Base-by-base conservation (phyloP, 2,888 invertebrate species). In the Kryphioiulus occultus region DNA sequence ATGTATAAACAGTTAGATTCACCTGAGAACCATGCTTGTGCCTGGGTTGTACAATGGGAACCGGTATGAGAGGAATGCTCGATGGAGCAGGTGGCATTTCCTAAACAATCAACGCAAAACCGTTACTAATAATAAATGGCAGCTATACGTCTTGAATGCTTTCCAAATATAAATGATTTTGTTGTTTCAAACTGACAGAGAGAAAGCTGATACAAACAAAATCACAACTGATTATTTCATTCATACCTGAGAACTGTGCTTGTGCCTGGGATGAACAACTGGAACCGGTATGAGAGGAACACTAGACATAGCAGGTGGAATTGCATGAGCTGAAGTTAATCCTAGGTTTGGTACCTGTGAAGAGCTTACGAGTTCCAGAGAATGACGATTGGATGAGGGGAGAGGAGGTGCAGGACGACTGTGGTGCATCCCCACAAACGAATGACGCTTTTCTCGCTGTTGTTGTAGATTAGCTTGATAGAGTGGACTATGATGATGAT, bases 391-490 rank as follows among this genome's bases (percentile, higher is more conserved):
- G 1, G 88, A 85, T 42, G 90, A 90, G 88, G 92, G 92, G 30
- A 92, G 92, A 86, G 93, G 68, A 32, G 89, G 88, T 42, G 89
- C 35, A 15, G 85, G 86, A 59, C 85, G 85, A 22, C 32, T 39
- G 68, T 86, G 88, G 7, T 88, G 35, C 12, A 85, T 30, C 26
- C 30, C 87, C 19, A 42, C 83, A 35, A 89, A 85, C 9, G 89
- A 89, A 84, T 94, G 94, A n/a, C 94, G 92, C 90, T 94, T 94
- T 88, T 93, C 93, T 87, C 91, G 92, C 35, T 88, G 88, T 17
- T 88, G 68, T 39, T 86, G 85, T 22, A 87, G 89, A 87, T 47
- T 86, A 84, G 26, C 86, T 47, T 26, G 88, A 86, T 59, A 59
- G 22, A 59, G 59, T 22, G 59, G 59, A n/a, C 12, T 42, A 83